Percentiles rank a stretch among this genome's conserved stretches.
phyloP scores from a whole-genome alignment of 2,113 vertebrate species.

The Gobio gobio region DNA sequence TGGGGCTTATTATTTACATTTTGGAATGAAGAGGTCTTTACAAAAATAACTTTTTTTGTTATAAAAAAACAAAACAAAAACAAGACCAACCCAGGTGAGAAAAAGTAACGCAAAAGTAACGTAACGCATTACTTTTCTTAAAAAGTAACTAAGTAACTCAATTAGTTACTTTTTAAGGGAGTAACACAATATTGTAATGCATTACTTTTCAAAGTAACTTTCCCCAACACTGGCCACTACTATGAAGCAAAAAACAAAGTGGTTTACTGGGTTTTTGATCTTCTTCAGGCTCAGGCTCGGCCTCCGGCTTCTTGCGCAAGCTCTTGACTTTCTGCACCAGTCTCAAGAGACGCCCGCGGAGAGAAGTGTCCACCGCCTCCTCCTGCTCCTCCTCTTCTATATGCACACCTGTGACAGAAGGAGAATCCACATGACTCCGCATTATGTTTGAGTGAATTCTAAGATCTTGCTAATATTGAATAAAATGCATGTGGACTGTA shows the following conservation, averaged over 20 bases:
- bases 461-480: neutral
- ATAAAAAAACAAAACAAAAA: too few relatives aligned
- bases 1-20: too few relatives aligned
- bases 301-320: conserved; percentile 77
- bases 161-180: too few relatives aligned
- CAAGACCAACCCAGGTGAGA: too few relatives aligned
- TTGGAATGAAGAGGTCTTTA: too few relatives aligned
- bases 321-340: conserved; percentile 83
- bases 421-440: neutral
- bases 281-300: conserved; percentile 76
- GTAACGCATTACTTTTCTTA: too few relatives aligned
- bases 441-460: neutral
- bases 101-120: too few relatives aligned
- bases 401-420: conserved; percentile 82
- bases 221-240: too few relatives aligned
- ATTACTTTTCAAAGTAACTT: too few relatives aligned
- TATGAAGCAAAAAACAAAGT: neutral
- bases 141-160: too few relatives aligned
- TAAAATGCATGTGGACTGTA: neutral
- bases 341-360: conserved; percentile 81
- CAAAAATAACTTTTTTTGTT: too few relatives aligned
- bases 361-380: conserved; percentile 80
- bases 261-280: conserved; percentile 85
- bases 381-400: conserved; percentile 84
- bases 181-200: too few relatives aligned